Evolutionary conservation across 2,888 invertebrate genomes (phyloP).

Genomic region (Cephus spinipes): DNA sequence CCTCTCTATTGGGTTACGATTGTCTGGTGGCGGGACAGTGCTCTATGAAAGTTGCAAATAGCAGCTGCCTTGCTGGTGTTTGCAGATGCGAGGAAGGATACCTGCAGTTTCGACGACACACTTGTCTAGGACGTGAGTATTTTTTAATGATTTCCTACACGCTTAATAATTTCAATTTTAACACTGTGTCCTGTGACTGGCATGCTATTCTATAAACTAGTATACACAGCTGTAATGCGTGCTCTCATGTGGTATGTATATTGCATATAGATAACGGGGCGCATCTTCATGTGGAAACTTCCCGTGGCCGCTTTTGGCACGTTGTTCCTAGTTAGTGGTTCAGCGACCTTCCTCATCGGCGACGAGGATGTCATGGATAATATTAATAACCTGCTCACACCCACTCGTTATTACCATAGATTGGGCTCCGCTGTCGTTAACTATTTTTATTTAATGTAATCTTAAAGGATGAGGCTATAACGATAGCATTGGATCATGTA

Average conservation of each 20-base stretch:
- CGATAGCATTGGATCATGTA: background rate
- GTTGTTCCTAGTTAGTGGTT: background rate
- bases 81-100: constrained; percentile 88
- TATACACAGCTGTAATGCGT: background rate
- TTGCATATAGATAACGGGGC: background rate
- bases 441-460: background rate
- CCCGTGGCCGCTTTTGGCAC: background rate
- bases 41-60: constrained; percentile 88
- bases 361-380: background rate
- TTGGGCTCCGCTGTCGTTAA: background rate
- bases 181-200: background rate
- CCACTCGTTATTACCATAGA: background rate
- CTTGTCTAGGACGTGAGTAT: constrained; percentile 90
- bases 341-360: background rate
- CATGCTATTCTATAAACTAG: background rate
- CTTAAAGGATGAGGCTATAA: background rate
- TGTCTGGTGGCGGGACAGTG: constrained; percentile 88
- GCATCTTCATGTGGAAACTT: background rate
- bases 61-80: constrained; percentile 84
- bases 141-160: background rate
- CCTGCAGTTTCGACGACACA: constrained; percentile 89
- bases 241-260: background rate
- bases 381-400: background rate
- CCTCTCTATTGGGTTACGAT: constrained; percentile 85
- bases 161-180: background rate